Base-by-base conservation (phyloP, 2,113 vertebrate genomes). In the Perca schrenkii region DNA sequence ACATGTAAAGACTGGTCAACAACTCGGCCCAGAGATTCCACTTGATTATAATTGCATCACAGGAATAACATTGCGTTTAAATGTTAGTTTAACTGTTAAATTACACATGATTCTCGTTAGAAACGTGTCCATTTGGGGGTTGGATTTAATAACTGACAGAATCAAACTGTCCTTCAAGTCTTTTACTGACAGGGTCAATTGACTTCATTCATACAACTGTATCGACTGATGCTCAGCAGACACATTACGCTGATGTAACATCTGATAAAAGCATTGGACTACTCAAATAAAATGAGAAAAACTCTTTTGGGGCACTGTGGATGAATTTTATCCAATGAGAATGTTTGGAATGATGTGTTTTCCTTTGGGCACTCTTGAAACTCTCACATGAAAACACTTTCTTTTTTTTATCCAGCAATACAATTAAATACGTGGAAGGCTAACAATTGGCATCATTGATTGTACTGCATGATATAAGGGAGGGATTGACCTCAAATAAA, bases 281-380 rank as follows among this genome's bases (percentile, higher is more conserved):
- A 19, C 7, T 6, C 0, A 52, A 61, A 65, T 66, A 57, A 77
- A 76, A 69, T 49, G 8, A 53, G 57, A 80, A 36, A 66, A 63
- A 34, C 31, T 58, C 3, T 40, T 21, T 47, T 19, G 36, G 40
- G 36, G 61, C 67, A 40, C 40, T 10, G 57, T 49, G 22, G 60
- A 49, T 70, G 4, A 1, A 25, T 57, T 62, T 61, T n/a, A 69
- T 73, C n/a, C 58, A 4, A 31, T 68, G 34, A 40, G 22, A 68
- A 80, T 72, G 8, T 78, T 14, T 31, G 6, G 53, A 77, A 50
- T n/a, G 22, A 73, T 69, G 53, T 47, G n/a, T 77, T 83, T 76
- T 46, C 4, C 31, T 63, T 34, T 40, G 7, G 19, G 49, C 16
- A 34, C 19, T 40, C 1, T 52, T 52, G 25, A 52, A 25, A 25